phyloP scores from a whole-genome alignment of 2,888 invertebrate species.

The Apantesis nais region DNA sequence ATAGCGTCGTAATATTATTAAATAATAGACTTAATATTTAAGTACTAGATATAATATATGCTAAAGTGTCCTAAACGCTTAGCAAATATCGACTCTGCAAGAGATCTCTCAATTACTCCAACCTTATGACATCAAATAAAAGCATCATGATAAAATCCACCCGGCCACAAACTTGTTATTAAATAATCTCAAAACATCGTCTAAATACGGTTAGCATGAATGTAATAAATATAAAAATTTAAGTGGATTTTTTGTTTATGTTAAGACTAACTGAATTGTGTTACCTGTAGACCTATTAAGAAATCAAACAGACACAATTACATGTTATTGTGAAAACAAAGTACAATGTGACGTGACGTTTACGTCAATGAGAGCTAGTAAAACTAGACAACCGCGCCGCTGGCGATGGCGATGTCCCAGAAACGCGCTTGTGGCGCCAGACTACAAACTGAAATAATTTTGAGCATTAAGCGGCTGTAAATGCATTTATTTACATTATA shows the following conservation, averaged over 20 bases:
- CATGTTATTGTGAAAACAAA: no score
- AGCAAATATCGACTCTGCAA: background rate
- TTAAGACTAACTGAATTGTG: background rate
- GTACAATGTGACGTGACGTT: background rate
- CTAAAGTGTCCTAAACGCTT: no score
- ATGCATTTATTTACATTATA: background rate
- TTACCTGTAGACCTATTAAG: background rate
- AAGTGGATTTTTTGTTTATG: no score
- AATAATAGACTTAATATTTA: background rate
- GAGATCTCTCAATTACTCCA: background rate
- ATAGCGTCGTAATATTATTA: no score
- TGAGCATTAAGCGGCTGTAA: background rate
- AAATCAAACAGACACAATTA: background rate
- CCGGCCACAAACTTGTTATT: no score
- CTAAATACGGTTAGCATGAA: no score
- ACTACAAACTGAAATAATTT: background rate
- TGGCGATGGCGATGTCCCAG: background rate
- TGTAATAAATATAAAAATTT: no score
- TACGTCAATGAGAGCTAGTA: background rate
- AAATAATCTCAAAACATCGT: no score
- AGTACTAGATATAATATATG: background rate
- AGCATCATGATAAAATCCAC: no score
- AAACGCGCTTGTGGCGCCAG: background rate
- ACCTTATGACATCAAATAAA: no score
- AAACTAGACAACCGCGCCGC: background rate